A percentile compares a stretch with the other conserved stretches of the same genome.
phyloP scores from a whole-genome alignment of 2,888 invertebrate species.

The Phragmatobia fuliginosa region DNA sequence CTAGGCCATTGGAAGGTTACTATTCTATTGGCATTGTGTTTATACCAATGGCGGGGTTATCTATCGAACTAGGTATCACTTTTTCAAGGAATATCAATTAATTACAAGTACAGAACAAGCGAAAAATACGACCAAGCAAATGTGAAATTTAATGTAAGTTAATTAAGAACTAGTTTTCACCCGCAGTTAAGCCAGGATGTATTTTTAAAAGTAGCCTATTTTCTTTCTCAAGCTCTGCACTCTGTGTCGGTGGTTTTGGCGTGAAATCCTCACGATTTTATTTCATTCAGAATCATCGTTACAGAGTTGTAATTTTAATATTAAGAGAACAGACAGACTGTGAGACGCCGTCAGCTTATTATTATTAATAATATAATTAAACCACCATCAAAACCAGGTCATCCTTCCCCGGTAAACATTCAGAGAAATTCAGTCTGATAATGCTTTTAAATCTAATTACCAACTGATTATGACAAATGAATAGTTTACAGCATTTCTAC shows the following conservation, averaged over 20 bases:
- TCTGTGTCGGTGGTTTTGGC: too few species aligned
- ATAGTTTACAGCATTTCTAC: conserved; percentile 17
- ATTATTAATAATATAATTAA: background rate
- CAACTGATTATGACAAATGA: conserved; percentile 22
- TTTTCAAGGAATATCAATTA: too few species aligned
- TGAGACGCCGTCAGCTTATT: background rate
- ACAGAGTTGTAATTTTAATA: background rate
- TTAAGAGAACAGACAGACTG: background rate
- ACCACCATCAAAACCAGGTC: background rate
- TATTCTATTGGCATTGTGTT: conserved; percentile 6
- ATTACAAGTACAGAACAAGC: too few species aligned
- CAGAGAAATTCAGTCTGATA: background rate
- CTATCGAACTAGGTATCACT: background rate
- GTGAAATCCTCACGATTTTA: too few species aligned
- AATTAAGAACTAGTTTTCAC: too few species aligned
- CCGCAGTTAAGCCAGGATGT: too few species aligned
- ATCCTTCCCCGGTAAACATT: background rate
- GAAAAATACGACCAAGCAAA: too few species aligned
- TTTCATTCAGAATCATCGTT: too few species aligned
- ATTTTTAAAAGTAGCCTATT: too few species aligned
- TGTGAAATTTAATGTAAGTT: too few species aligned
- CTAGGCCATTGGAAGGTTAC: conserved; percentile 11
- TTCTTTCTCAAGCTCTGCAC: too few species aligned
- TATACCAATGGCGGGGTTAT: background rate
- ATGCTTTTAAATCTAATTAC: conserved; percentile 21